phyloP scores from a whole-genome alignment of 1,140 invertebrate species.

The Drosophila pallidifrons region DNA sequence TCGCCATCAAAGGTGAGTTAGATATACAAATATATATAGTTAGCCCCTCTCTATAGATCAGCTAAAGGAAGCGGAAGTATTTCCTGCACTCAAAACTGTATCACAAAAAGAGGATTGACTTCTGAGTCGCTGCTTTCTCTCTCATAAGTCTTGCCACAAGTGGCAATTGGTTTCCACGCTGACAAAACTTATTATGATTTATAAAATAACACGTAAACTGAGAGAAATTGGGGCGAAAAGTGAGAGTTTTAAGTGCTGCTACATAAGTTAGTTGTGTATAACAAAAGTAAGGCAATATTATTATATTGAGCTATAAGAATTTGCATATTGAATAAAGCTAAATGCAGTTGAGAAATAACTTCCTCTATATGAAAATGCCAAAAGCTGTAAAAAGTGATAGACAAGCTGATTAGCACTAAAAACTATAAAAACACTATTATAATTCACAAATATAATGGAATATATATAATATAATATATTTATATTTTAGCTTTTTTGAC shows the following conservation, averaged over 20 bases:
- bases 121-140: constrained; percentile 38
- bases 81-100: constrained; percentile 29
- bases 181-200: constrained; percentile 33
- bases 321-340: no score
- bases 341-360: no score
- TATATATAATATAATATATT: no score
- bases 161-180: constrained; percentile 23
- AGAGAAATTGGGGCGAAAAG: constrained; percentile 4
- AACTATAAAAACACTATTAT: no score
- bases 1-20: constrained; percentile 74
- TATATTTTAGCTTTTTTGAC: no score
- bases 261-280: no score
- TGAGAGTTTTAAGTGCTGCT: not conserved
- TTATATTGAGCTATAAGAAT: no score
- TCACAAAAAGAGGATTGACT: constrained; percentile 13
- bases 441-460: no score
- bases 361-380: no score
- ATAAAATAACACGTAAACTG: constrained; percentile 12
- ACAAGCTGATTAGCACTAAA: no score
- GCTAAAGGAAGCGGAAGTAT: constrained; percentile 41
- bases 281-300: not conserved
- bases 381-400: no score
- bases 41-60: not conserved
- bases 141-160: not conserved
- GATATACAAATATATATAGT: not conserved